phyloP scores from a whole-genome alignment of 2,797 vertebrate genomes.

The Sternarchorhynchus goeldii region DNA sequence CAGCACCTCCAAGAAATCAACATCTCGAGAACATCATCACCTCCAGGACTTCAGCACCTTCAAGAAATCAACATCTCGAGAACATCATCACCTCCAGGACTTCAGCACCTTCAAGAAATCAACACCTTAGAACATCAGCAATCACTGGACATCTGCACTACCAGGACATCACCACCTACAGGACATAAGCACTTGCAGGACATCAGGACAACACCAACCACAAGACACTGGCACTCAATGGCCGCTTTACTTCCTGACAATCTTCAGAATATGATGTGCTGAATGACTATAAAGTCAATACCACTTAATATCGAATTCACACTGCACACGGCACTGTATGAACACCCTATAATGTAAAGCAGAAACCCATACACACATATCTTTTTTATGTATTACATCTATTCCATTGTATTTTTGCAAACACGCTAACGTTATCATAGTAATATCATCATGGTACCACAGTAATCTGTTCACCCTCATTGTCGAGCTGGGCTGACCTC shows the following conservation, averaged over 20 bases:
- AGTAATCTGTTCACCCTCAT: background rate
- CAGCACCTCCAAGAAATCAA: no score
- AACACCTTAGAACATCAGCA: no score
- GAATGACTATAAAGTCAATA: slow-evolving; percentile 14
- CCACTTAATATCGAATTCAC: slow-evolving; percentile 14
- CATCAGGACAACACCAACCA: no score
- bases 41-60: no score
- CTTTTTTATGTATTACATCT: slow-evolving; percentile 1
- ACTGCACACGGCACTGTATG: background rate
- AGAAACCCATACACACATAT: background rate
- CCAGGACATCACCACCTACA: no score
- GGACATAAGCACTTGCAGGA: no score
- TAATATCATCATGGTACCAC: slow-evolving; percentile 3
- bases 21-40: no score
- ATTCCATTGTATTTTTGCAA: background rate
- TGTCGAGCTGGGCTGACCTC: slow-evolving; percentile 17
- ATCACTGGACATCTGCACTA: no score
- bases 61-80: no score
- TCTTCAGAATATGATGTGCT: background rate
- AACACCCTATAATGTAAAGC: background rate
- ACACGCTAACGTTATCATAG: background rate
- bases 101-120: no score
- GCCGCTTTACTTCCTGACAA: background rate
- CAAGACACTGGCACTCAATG: background rate
- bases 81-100: no score